These are phyloP conservation scores for Dusona sp. DNA, from an alignment of 2,888 invertebrate genomes.

Conservation along the genomic window DNA sequence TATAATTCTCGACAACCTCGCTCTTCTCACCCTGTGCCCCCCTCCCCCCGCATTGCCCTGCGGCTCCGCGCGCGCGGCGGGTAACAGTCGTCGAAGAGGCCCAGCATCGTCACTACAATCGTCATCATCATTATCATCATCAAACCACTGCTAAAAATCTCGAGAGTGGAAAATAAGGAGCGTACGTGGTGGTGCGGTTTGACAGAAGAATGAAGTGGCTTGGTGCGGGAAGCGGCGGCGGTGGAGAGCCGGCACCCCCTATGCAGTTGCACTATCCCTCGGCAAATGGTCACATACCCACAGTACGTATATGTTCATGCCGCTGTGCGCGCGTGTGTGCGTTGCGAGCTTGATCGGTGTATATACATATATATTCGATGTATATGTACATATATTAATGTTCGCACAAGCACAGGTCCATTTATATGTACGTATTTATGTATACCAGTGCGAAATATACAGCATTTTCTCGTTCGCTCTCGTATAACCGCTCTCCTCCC, in stretches of 20 bases:
- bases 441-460: constrained; percentile 39
- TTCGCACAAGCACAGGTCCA: constrained; percentile 14
- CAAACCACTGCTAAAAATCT: constrained; percentile 13
- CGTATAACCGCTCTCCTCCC: constrained; percentile 56
- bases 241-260: constrained; percentile 87
- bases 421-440: constrained; percentile 33
- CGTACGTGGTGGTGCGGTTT: constrained; percentile 64
- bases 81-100: constrained; percentile 63
- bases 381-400: constrained; percentile 8
- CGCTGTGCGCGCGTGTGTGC: background rate
- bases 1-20: constrained; percentile 46
- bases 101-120: constrained; percentile 55
- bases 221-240: constrained; percentile 87
- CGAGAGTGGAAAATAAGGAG: constrained; percentile 10
- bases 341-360: background rate
- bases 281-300: constrained; percentile 83
- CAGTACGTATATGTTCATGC: constrained; percentile 75
- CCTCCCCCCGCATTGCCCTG: constrained; percentile 33
- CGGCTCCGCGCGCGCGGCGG: constrained; percentile 55
- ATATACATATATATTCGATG: background rate
- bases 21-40: constrained; percentile 43
- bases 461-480: constrained; percentile 39
- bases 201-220: constrained; percentile 84
- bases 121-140: constrained; percentile 27
- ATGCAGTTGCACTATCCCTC: constrained; percentile 84